A percentile compares a stretch with the other conserved stretches of the same genome.
phyloP scores from a whole-genome alignment of 2,113 vertebrate genomes.

The Promerops cafer region DNA sequence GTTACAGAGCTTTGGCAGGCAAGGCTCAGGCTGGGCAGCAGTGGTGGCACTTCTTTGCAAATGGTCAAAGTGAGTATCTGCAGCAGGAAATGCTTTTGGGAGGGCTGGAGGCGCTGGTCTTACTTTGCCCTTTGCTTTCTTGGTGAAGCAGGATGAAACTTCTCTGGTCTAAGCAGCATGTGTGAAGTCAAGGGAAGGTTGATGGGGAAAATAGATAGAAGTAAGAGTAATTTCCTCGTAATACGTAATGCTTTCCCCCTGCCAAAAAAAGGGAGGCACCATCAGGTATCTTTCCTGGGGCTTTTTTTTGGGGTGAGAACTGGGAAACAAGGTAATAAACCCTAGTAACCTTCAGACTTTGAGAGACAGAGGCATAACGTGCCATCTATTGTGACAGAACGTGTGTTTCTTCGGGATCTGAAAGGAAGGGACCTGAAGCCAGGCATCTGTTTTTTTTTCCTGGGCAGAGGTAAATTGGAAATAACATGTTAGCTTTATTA shows the following conservation, averaged over 20 bases:
- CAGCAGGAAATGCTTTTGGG: not conserved
- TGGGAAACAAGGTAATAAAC: too few species aligned
- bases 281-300: not conserved
- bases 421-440: not conserved
- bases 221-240: not conserved
- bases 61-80: not conserved
- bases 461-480: not conserved
- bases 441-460: not conserved
- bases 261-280: not conserved
- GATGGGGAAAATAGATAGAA: not conserved
- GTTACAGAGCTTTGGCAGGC: not conserved
- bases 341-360: not conserved
- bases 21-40: not conserved
- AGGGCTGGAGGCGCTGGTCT: too few species aligned
- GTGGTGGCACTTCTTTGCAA: too few species aligned
- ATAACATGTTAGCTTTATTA: not conserved
- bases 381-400: too few species aligned
- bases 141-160: too few species aligned
- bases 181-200: not conserved
- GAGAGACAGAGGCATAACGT: not conserved
- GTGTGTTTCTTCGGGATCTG: not conserved
- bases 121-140: rapidly evolving
- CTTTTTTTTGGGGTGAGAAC: not conserved
- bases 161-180: too few species aligned
- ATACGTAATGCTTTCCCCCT: not conserved